Conservation (phyloP, 64 coral and sea anemone species). For the Dendronephthya gigantea region DNA sequence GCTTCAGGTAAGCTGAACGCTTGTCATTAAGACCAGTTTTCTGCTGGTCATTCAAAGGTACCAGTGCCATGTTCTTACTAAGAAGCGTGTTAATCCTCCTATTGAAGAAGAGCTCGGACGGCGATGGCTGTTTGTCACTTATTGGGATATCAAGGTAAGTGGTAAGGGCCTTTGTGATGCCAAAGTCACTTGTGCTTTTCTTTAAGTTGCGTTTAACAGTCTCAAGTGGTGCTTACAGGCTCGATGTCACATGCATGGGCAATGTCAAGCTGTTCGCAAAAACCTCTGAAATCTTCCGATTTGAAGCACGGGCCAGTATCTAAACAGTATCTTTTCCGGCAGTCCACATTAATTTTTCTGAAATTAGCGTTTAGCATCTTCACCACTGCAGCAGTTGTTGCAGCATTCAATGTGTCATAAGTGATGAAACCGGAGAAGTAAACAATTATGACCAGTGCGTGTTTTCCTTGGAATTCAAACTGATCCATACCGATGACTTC, state of each 20-base stretch:
- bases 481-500: slow-evolving; percentile 44
- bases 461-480: slow-evolving; percentile 20
- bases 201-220: slow-evolving; percentile 39
- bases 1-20: slow-evolving; percentile 16
- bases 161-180: slow-evolving; percentile 35
- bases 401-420: slow-evolving; percentile 20
- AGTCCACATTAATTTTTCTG: background rate
- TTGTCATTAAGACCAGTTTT: slow-evolving; percentile 36
- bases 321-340: background rate
- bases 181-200: slow-evolving; percentile 35
- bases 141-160: slow-evolving; percentile 44
- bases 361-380: slow-evolving; percentile 4
- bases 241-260: slow-evolving; percentile 37
- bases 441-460: slow-evolving; percentile 38
- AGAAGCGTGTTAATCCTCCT: slow-evolving; percentile 44
- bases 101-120: slow-evolving; percentile 23
- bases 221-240: slow-evolving; percentile 36
- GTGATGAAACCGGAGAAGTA: slow-evolving; percentile 53
- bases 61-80: slow-evolving; percentile 28
- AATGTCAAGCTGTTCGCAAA: slow-evolving; percentile 45
- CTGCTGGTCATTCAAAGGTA: slow-evolving; percentile 29
- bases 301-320: slow-evolving; percentile 7
- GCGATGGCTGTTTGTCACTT: slow-evolving; percentile 35
- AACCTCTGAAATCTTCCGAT: slow-evolving; percentile 21
- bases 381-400: slow-evolving; percentile 20